Evolutionary conservation across 2,113 vertebrate species (phyloP), one percentile per base, ranked within the genome.

Genomic region (Zosterops lateralis): DNA sequence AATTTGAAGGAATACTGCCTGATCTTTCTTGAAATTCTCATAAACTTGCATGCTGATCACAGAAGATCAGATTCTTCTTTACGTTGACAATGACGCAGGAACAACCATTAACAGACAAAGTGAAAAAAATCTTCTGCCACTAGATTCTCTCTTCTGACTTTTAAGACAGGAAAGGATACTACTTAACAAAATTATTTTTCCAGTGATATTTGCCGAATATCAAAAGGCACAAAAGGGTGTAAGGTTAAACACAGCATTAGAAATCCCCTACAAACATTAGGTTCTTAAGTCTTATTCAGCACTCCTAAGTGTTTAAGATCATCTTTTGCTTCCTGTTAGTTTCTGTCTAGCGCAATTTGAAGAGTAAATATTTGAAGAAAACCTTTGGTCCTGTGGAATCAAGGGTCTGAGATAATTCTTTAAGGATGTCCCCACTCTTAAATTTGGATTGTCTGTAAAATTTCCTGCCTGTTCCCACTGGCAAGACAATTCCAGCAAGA

Each of bases 201-300:
- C 31, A 29, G 14, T 45, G 18, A 36, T 76, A 64, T 51, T 74
- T 14, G n/a, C 8, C 38, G 21, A 62, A 57, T 61, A 12, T 57
- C 32, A 54, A 56, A 76, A 20, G 14, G 9, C 8, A 66, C 24
- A 50, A 54, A 62, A 54, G 2, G 4, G 2, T 56, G 1, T 10
- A 42, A 65, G 14, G 7, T 25, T 74, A 61, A 70, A 57, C 16
- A 4, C 0, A 0, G 0, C 2, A 7, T 40, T 57, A 62, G 7
- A 3, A 22, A 58, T 3, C 8, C 4, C 20, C 16, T 34, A 44
- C 14, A 70, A 72, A 73, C 19, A 18, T 13, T 22, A 56, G 5
- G 10, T 21, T 60, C 17, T 31, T 61, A 32, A 62, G 4, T 6
- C 28, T 72, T 64, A 8, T 34, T 45, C 14, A 16, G 14, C 60